Base-by-base conservation (phyloP, 2,888 invertebrate genomes). In the Chaitophorus viminalis region DNA sequence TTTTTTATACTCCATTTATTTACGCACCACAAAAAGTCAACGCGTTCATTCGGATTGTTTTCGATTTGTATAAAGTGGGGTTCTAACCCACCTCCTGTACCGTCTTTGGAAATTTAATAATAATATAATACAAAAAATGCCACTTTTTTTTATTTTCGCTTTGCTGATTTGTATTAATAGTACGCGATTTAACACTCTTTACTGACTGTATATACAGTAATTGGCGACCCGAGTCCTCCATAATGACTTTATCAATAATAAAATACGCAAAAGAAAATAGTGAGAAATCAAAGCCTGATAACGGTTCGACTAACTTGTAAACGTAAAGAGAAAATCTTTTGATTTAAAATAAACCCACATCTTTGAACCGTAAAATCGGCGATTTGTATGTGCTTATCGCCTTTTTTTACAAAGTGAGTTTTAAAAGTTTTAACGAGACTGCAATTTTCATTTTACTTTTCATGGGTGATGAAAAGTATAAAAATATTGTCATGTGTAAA, bases 241-340 rank as follows among this genome's bases (percentile, higher is more conserved):
- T 85, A 87, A 87, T 87, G 87, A 81, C 81, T 81, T 81, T 74
- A 87, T 87, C 87, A 87, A 81, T 87, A 87, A 85, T 68, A 77
- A 87, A 82, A 87, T 81, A 52, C 25, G 31, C 60, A 31, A 79
- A 87, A 79, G 39, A 74, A 84, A 77, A 83, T 75, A 83, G 68
- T 76, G 31, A 68, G 74, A 78, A 87, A 87, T 87, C 87, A 87
- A 87, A 87, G 81, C 74, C 78, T 21, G 87, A 87, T 87, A 75
- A 87, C 81, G 87, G 81, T 87, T 87, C 87, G 46, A 65, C 74
- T 74, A 87, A 81, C 87, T 74, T 39, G 60, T 81, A 87, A 87
- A 81, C 46, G 60, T n/a, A 21, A 6, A 75, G 6, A 81, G 25
- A 81, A 87, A 87, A 74, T 74, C 60, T 79, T 86, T 87, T 87